Evolutionary conservation across 2,888 invertebrate genomes (phyloP).

Genomic region (Heliconius charithonia): DNA sequence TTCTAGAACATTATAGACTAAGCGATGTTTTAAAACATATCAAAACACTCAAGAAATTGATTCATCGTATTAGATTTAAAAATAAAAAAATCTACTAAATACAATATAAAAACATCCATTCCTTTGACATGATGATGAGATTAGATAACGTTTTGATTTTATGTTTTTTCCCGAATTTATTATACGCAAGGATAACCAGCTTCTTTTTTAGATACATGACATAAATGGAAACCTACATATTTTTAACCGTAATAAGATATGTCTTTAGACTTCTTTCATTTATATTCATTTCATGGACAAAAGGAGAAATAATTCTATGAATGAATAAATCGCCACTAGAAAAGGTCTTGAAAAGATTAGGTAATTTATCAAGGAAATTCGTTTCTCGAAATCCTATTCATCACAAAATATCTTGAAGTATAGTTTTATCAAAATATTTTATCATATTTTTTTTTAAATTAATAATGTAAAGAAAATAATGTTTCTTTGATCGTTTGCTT

Average conservation of each 20-base stretch:
- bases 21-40: too few species aligned
- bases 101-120: background rate
- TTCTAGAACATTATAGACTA: too few species aligned
- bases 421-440: background rate
- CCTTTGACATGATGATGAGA: background rate
- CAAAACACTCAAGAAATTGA: too few species aligned
- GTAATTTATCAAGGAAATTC: slow-evolving; percentile 34
- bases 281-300: slow-evolving; percentile 17
- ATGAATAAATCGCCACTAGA: slow-evolving; percentile 8
- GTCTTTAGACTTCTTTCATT: background rate
- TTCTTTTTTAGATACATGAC: background rate
- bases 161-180: background rate
- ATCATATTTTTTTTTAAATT: background rate
- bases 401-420: background rate
- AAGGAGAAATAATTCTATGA: slow-evolving; percentile 1
- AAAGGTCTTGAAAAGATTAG: slow-evolving; percentile 34
- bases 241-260: background rate
- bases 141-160: background rate
- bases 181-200: background rate
- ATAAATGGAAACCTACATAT: background rate
- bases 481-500: background rate
- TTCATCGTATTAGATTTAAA: background rate
- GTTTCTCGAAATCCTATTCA: slow-evolving; percentile 38
- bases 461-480: background rate
- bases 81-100: background rate